A percentile compares a stretch with the other conserved stretches of the same genome.
Conservation (phyloP, 2,797 vertebrate species). For the Agapornis canus region DNA sequence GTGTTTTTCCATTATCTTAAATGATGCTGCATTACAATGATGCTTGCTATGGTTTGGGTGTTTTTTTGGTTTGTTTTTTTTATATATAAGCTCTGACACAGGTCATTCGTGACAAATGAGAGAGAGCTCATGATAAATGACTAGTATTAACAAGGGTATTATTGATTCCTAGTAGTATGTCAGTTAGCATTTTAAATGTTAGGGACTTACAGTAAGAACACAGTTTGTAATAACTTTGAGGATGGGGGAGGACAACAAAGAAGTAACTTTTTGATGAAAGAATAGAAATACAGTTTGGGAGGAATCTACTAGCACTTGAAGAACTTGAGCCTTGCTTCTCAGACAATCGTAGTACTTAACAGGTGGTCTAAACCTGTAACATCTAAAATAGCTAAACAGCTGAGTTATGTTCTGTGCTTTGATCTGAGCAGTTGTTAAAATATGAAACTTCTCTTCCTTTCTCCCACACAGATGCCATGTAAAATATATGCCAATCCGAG, state of each 20-base stretch:
- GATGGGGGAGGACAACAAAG: fast-evolving
- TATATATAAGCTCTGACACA: background rate
- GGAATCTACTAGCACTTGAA: background rate
- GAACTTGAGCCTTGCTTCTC: background rate
- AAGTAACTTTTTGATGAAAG: background rate
- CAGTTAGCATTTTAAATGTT: background rate
- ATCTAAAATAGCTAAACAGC: background rate
- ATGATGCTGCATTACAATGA: background rate
- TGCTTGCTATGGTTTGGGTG: background rate
- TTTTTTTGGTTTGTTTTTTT: background rate
- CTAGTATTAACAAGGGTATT: background rate
- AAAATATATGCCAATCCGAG: background rate
- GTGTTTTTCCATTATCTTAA: background rate
- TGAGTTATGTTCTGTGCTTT: background rate
- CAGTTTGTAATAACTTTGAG: background rate
- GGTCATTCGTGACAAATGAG: background rate
- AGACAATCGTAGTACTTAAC: background rate
- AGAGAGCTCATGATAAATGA: background rate
- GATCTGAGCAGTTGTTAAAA: background rate
- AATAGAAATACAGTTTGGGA: background rate
- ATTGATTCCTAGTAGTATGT: background rate
- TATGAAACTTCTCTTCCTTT: fast-evolving
- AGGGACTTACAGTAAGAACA: background rate
- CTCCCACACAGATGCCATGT: fast-evolving
- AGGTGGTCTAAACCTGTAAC: background rate